These are phyloP conservation scores for Apamea epomidion DNA, from an alignment of 2,888 invertebrate species.

Conservation along the genomic window DNA sequence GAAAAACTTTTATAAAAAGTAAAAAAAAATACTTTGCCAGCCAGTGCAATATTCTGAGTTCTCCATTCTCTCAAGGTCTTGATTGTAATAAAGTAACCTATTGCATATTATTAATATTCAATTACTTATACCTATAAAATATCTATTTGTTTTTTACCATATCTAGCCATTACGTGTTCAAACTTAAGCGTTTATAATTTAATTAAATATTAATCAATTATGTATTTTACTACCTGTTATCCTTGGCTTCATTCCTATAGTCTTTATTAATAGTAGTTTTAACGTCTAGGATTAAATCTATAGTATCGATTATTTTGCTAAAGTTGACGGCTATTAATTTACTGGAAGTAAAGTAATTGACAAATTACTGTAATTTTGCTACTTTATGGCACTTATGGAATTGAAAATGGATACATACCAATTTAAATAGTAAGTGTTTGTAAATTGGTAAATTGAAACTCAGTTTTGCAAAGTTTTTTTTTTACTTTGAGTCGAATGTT, in stretches of 20 bases:
- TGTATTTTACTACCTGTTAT: constrained; percentile 40
- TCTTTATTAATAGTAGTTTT: constrained; percentile 28
- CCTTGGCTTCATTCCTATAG: constrained; percentile 44
- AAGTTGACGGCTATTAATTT: background rate
- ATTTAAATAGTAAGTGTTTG: background rate
- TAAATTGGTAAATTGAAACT: background rate
- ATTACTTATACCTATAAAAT: constrained; percentile 15
- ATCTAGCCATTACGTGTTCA: constrained; percentile 31
- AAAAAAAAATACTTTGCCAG: too few relatives aligned
- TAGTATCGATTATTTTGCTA: background rate
- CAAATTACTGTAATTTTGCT: background rate
- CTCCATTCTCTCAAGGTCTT: constrained; percentile 4
- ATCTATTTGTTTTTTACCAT: constrained; percentile 26
- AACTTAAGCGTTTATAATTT: constrained; percentile 32
- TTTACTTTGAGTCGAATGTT: background rate
- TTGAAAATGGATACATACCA: background rate
- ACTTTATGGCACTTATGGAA: background rate
- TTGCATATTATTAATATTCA: constrained; percentile 21
- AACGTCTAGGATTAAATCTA: constrained; percentile 16
- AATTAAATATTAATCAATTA: constrained; percentile 54
- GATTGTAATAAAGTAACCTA: background rate
- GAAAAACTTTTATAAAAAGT: too few relatives aligned
- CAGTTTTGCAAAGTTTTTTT: background rate
- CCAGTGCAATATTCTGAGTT: background rate
- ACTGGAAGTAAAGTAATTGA: background rate